phyloP scores from a whole-genome alignment of 2,797 vertebrate genomes.

The Xyrichtys novacula region DNA sequence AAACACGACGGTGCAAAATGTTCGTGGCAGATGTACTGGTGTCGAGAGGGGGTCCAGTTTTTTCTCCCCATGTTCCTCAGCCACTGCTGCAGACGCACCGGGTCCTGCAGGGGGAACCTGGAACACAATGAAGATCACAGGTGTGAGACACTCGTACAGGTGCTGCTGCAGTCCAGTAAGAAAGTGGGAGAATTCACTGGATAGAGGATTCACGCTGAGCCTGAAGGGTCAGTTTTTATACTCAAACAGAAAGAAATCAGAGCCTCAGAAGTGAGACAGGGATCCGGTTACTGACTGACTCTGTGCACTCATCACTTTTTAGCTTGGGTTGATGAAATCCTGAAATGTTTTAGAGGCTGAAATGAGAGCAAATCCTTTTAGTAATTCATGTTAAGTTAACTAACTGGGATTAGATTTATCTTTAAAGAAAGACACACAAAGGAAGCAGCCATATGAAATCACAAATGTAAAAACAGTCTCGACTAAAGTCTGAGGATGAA shows the following conservation, averaged over 20 bases:
- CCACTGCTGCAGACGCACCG: slow-evolving; percentile 83
- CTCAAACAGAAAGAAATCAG: neutral
- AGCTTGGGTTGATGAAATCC: slow-evolving; percentile 3
- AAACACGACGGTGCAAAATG: slow-evolving; percentile 86
- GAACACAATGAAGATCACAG: neutral
- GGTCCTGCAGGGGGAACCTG: slow-evolving; percentile 87
- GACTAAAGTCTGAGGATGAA: too few relatives aligned
- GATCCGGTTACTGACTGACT: slow-evolving; percentile 1
- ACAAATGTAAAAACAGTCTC: too few relatives aligned
- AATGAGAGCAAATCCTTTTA: too few relatives aligned
- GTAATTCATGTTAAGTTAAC: too few relatives aligned
- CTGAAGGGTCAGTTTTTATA: too few relatives aligned
- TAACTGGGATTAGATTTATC: too few relatives aligned
- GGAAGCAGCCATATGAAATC: too few relatives aligned
- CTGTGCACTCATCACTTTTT: slow-evolving; percentile 38
- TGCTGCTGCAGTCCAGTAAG: too few relatives aligned
- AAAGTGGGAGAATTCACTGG: too few relatives aligned
- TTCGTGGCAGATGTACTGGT: slow-evolving; percentile 86
- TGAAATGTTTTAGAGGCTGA: accelerated
- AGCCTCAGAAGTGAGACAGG: neutral
- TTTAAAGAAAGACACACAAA: too few relatives aligned
- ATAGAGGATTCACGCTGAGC: too few relatives aligned
- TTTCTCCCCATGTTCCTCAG: slow-evolving; percentile 83
- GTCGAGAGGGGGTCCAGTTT: slow-evolving; percentile 84
- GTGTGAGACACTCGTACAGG: neutral